These are phyloP conservation scores for Psilopogon haemacephalus DNA, from an alignment of 2,113 vertebrate genomes.

Conservation along the genomic window DNA sequence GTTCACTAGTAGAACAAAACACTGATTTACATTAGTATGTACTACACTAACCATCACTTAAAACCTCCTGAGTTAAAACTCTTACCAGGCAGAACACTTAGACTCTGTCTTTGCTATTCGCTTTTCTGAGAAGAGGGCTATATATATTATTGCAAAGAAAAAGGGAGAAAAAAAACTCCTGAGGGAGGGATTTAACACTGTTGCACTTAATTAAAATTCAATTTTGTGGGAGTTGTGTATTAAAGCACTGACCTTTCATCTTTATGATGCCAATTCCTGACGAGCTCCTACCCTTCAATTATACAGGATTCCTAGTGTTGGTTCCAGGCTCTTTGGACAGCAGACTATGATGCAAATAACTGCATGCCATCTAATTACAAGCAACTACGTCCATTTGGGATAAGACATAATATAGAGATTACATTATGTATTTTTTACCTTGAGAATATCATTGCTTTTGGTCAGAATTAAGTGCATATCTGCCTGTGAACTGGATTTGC, in stretches of 20 bases:
- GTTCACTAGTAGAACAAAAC: background rate
- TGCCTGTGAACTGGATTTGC: background rate
- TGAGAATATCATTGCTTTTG: background rate
- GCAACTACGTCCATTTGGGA: background rate
- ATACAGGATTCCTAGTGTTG: slow-evolving; percentile 5
- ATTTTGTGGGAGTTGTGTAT: slow-evolving; percentile 50
- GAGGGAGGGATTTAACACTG: slow-evolving; percentile 36
- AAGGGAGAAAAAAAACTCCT: background rate
- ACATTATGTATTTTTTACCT: background rate
- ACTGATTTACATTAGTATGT: background rate
- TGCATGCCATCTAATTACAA: background rate
- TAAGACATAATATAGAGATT: background rate
- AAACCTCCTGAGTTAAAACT: background rate
- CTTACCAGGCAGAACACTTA: background rate
- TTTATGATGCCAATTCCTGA: slow-evolving; percentile 42
- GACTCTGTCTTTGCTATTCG: background rate
- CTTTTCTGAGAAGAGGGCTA: background rate
- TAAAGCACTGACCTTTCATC: slow-evolving; percentile 60
- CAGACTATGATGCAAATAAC: background rate
- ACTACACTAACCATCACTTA: background rate
- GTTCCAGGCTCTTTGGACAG: slow-evolving; percentile 28
- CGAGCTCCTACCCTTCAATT: slow-evolving; percentile 20
- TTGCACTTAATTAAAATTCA: slow-evolving; percentile 63
- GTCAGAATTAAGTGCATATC: background rate
- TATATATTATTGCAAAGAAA: background rate